Evolutionary conservation across 2,888 invertebrate species (phyloP).

Genomic region (Nomada hirtipes): DNA sequence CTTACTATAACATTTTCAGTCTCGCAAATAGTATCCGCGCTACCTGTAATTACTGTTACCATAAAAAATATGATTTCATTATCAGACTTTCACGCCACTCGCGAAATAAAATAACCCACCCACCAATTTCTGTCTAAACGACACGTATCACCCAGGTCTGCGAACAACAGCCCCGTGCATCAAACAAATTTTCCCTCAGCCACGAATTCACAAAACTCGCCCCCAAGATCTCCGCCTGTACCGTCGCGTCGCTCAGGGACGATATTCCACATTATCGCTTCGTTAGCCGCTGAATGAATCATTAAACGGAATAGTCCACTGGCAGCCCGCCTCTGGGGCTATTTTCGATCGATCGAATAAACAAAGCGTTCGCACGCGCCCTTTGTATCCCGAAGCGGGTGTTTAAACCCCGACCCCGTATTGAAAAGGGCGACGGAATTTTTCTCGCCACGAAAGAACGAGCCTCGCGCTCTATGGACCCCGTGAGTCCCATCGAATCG

Average conservation of each 20-base stretch:
- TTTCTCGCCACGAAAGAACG: slow-evolving; percentile 40
- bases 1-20: no score
- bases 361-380: slow-evolving; percentile 48
- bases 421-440: slow-evolving; percentile 51
- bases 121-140: no score
- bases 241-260: not conserved
- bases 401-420: slow-evolving; percentile 40
- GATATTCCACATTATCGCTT: slow-evolving; percentile 34
- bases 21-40: no score
- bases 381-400: slow-evolving; percentile 39
- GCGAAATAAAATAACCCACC: no score
- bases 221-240: not conserved
- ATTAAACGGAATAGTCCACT: slow-evolving; percentile 44
- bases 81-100: no score
- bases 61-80: no score
- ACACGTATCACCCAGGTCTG: no score
- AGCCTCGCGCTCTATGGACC: slow-evolving; percentile 33
- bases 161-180: not conserved
- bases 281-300: slow-evolving; percentile 48
- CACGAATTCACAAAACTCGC: not conserved
- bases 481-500: slow-evolving; percentile 40
- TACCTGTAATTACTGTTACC: no score
- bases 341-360: slow-evolving; percentile 54
- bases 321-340: slow-evolving; percentile 28
- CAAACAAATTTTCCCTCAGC: not conserved